Base-by-base conservation (phyloP, 35 echinoderm and acorn worm species). In the Ptychodera flava region DNA sequence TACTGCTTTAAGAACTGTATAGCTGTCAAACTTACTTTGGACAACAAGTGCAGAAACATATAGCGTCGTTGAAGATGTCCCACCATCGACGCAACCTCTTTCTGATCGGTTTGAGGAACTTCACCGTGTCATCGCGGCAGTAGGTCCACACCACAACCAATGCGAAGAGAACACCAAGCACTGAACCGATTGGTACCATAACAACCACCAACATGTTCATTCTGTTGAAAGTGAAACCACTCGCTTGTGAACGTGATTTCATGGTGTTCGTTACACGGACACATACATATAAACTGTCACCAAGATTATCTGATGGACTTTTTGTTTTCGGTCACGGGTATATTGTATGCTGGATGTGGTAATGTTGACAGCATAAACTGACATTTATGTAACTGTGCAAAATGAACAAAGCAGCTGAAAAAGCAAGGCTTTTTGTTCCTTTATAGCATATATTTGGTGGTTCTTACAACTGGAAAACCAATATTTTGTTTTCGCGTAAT, bases 91-190 rank as follows among this genome's bases (percentile, higher is more conserved):
- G 75, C n/a, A 78, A 33, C 16, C 33, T 79, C 38, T 78, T 81
- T 79, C 86, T 92, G 36, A 95, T 77, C 31, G 87, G 93, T 38
- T 77, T 90, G 0, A 95, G 87, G 84, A 90, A 95, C 34, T 78
- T 78, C 35, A 92, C 92, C 27, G 93, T 95, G 81, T 95, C 90
- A n/a, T 95, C 93, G 36, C 88, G 37, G 77, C 93, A 95, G 35
- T 95, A 95, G 6, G 45, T 64, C 45, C 45, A 64, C 45, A 64
- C 45, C 6, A 12, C 6, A 64, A 64, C 45, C 45, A 64, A 64
- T 64, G 45, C 45, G 22, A 64, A 64, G 6, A 64, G 45, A 12
- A 64, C 45, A 12, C 31, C 82, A 0, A 87, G 88, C 29, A 88
- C 53, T 15, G 78, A 32, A 16, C 87, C 91, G 81, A 92, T 88